phyloP scores from a whole-genome alignment of 2,113 vertebrate genomes.

The Gopherus evgoodei region DNA sequence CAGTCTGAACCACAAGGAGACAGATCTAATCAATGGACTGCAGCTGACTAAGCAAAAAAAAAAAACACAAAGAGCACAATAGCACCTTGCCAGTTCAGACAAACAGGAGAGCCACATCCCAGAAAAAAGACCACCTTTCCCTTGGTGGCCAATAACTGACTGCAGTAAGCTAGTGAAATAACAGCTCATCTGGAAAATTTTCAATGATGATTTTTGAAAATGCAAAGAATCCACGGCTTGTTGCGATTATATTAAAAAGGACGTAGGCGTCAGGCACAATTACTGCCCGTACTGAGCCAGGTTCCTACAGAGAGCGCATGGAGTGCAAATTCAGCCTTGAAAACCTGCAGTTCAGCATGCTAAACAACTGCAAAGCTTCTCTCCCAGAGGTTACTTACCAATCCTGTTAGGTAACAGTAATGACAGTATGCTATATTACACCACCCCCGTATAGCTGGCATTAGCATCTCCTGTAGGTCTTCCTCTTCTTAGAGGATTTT shows the following conservation, averaged over 20 bases:
- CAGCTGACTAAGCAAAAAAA: conserved; percentile 74
- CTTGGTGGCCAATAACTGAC: conserved; percentile 4
- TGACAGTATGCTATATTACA: not conserved
- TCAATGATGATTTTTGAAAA: not conserved
- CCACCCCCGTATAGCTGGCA: no score
- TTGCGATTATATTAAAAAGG: not conserved
- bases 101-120: not conserved
- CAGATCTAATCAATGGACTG: conserved; percentile 65
- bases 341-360: not conserved
- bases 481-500: no score
- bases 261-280: not conserved
- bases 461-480: no score
- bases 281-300: not conserved
- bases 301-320: not conserved
- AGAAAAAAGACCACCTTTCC: not conserved
- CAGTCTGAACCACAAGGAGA: conserved; percentile 64
- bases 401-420: not conserved
- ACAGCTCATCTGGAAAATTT: fast-evolving
- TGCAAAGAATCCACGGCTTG: not conserved
- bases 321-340: not conserved
- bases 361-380: not conserved
- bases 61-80: conserved; percentile 13
- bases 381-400: not conserved
- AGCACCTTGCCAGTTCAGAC: conserved; percentile 8
- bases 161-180: not conserved